Evolutionary conservation across 2,113 vertebrate species (phyloP).

Genomic region (Hypomesus transpacificus): DNA sequence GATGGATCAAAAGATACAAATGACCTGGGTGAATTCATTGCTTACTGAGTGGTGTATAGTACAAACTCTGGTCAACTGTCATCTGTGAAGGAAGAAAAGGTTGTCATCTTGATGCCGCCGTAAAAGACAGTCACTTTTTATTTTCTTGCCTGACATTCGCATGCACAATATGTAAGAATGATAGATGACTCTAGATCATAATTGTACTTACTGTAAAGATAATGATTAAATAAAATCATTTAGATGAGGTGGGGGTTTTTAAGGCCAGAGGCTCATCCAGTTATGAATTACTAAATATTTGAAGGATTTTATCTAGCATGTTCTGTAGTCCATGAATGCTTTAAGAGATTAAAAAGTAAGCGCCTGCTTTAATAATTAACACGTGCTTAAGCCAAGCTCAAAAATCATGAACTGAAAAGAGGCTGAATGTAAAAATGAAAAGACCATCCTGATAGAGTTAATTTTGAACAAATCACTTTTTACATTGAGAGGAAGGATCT

Average conservation of each 20-base stretch:
- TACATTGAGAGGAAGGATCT: slow-evolving; percentile 33
- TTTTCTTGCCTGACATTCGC: too few relatives aligned
- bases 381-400: slow-evolving; percentile 26
- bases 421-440: slow-evolving; percentile 15
- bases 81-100: not conserved
- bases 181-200: too few relatives aligned
- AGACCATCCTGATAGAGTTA: slow-evolving; percentile 34
- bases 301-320: slow-evolving; percentile 17
- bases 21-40: slow-evolving; percentile 56
- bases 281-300: slow-evolving; percentile 1
- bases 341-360: slow-evolving; percentile 25
- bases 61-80: not conserved
- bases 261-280: not conserved
- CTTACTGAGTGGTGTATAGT: slow-evolving; percentile 40
- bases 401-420: slow-evolving; percentile 24
- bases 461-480: slow-evolving; percentile 33
- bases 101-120: too few relatives aligned
- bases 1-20: slow-evolving; percentile 64
- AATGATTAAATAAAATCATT: not conserved
- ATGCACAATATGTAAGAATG: too few relatives aligned
- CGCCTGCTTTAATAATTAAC: slow-evolving; percentile 37
- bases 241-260: not conserved
- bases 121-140: too few relatives aligned
- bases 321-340: slow-evolving; percentile 14
- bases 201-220: too few relatives aligned